Conservation (phyloP, 2,113 vertebrate genomes). For the Tinamus guttatus region DNA sequence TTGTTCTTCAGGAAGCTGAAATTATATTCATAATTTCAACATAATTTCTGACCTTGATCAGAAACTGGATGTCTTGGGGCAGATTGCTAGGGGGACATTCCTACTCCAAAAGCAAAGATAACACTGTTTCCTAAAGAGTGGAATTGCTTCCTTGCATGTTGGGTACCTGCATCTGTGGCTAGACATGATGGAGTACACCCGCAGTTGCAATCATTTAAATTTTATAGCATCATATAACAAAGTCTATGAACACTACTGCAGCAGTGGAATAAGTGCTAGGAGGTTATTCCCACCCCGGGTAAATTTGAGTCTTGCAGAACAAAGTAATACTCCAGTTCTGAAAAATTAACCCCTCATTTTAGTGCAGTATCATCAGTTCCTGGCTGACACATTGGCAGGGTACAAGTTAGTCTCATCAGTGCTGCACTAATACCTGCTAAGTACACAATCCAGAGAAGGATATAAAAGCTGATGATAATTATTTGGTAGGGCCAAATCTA, state of each 20-base stretch:
- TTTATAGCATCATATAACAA: neutral
- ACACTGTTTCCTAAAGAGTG: neutral
- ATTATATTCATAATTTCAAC: no score
- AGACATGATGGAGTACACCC: neutral
- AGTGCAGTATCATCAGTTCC: neutral
- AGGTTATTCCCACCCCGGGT: neutral
- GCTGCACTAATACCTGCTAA: neutral
- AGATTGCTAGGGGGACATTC: neutral
- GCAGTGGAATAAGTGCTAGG: neutral
- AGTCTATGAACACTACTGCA: neutral
- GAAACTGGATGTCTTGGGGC: neutral
- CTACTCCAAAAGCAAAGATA: neutral
- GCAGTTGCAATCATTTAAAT: neutral
- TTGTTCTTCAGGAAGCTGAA: neutral
- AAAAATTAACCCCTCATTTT: neutral
- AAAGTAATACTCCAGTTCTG: neutral
- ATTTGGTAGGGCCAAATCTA: neutral
- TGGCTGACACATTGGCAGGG: rapidly evolving
- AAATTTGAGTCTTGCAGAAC: neutral
- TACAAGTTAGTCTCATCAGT: neutral
- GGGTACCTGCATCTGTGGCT: neutral
- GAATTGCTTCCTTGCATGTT: neutral
- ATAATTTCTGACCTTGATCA: neutral
- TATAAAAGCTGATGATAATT: slow-evolving; percentile 16
- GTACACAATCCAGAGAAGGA: neutral